Evolutionary conservation across 92 coral and sea anemone genomes (phyloP).

Genomic region (Zoanthus sansibaricus): DNA sequence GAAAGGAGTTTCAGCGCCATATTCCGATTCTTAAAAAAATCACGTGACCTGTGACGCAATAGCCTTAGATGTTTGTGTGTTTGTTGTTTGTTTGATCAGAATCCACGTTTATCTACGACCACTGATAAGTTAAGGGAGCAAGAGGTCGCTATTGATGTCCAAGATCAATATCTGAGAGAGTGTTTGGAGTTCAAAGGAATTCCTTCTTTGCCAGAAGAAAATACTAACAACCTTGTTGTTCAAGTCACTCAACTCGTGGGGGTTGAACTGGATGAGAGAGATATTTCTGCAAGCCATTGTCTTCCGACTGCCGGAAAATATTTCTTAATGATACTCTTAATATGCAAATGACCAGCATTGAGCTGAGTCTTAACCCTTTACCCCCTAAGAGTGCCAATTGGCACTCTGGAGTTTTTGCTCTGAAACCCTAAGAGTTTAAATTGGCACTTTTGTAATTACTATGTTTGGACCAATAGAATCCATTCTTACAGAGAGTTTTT

Average conservation of each 20-base stretch:
- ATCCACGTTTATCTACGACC: too few relatives aligned
- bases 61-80: too few relatives aligned
- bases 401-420: constrained; percentile 59
- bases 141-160: not conserved
- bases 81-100: too few relatives aligned
- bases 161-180: not conserved
- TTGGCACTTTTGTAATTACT: constrained; percentile 63
- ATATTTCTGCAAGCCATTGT: too few relatives aligned
- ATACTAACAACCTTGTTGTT: not conserved
- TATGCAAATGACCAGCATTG: too few relatives aligned
- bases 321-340: too few relatives aligned
- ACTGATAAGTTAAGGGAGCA: not conserved
- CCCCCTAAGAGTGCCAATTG: constrained; percentile 70
- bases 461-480: constrained; percentile 67
- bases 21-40: too few relatives aligned
- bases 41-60: too few relatives aligned
- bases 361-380: not conserved
- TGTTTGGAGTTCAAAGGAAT: not conserved
- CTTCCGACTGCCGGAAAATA: not conserved
- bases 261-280: not conserved
- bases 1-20: too few relatives aligned
- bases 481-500: constrained; percentile 47
- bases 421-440: constrained; percentile 66
- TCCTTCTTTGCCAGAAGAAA: not conserved
- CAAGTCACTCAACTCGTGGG: not conserved